Evolutionary conservation across 2,888 invertebrate species (phyloP), one percentile per base, ranked within the genome.

Genomic region (Lysandra bellargus): DNA sequence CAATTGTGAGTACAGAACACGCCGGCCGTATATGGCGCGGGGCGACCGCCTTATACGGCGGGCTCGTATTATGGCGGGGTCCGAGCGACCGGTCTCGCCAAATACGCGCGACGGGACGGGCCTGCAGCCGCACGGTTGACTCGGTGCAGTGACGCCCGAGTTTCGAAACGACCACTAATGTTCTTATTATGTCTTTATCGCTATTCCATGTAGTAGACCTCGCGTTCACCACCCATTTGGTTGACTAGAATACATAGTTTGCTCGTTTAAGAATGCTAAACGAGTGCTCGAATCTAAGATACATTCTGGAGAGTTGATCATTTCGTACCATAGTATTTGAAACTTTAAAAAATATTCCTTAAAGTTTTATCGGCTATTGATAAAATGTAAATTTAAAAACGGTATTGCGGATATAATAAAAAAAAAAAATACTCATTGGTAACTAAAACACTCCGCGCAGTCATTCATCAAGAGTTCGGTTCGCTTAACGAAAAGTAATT

Each of bases 51-150:
- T 85, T 83, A 86, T 87, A 87, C 86, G 69, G 69, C 37, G 33
- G 14, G 33, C 69, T 30, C 33, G 69, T 69, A 37, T 69, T 69
- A 69, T 69, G 69, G 64, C 64, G 64, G 69, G 69, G 64, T 64
- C 69, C 69, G 69, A 69, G 5, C 69, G 69, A 69, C 85, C 85
- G 84, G 83, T 81, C 82, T 81, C 87, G 87, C 92, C 92, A 91
- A 91, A 92, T 88, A 87, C 82, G 86, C 86, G 87, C 85, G 82
- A 85, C 85, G 87, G 86, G 88, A 87, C 86, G 87, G 86, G 86
- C 85, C 87, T 78, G 78, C 78, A 30, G 78, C 78, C 69, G 72
- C 64, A 33, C 78, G 80, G 79, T 78, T 78, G 78, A 80, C 30
- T 69, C 33, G 33, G 69, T 74, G 74, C 74, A 30, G 82, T 80